A percentile compares a stretch with the other conserved stretches of the same genome.
Evolutionary conservation across 2,797 vertebrate genomes (phyloP).

Genomic region (Dryobates pubescens): DNA sequence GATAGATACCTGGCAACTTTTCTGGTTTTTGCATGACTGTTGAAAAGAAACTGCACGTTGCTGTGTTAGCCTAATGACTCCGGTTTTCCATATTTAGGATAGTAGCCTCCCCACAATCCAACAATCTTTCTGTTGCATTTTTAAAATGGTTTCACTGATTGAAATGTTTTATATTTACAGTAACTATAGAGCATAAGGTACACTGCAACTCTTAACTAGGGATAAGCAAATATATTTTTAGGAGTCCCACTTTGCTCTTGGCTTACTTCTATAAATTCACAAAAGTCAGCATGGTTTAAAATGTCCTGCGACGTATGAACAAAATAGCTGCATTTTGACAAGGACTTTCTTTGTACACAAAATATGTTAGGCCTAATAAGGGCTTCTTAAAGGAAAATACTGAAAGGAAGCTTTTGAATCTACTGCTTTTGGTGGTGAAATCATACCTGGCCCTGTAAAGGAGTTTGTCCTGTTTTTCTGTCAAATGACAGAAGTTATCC

Average conservation of each 20-base stretch:
- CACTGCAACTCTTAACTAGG: neutral
- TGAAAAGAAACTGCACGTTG: constrained; percentile 56
- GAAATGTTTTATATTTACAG: neutral
- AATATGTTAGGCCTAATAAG: neutral
- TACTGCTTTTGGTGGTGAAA: neutral
- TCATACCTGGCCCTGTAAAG: neutral
- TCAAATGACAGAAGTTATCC: neutral
- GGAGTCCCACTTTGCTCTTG: neutral
- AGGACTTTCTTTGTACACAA: neutral
- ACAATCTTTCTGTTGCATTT: neutral
- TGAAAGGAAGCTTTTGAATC: neutral
- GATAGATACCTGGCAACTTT: constrained; percentile 36
- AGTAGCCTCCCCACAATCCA: neutral
- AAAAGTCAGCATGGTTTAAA: neutral
- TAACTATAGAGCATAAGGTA: neutral
- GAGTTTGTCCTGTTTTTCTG: neutral
- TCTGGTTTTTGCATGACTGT: constrained; percentile 65
- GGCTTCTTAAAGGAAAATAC: neutral
- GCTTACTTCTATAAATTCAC: neutral
- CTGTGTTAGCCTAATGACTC: constrained; percentile 35
- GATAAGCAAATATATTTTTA: neutral
- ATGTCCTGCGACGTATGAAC: neutral
- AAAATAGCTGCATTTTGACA: neutral
- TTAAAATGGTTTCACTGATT: constrained; percentile 15
- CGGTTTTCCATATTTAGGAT: neutral